Conservation (phyloP, 2,888 invertebrate genomes). For the Phyllotreta striolata region DNA sequence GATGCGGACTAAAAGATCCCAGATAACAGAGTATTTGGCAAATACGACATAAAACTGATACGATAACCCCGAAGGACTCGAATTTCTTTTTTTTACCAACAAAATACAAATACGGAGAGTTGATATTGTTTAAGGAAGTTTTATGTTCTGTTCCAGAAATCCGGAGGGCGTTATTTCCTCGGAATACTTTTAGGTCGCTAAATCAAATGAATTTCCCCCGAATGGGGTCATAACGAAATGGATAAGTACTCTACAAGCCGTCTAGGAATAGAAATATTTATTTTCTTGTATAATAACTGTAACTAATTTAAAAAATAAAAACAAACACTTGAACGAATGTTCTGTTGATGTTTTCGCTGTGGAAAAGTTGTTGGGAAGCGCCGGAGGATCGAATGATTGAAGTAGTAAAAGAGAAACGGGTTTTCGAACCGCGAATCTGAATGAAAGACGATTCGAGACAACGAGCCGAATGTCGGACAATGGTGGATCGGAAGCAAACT, state of each 20-base stretch:
- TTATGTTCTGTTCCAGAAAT: constrained; percentile 7
- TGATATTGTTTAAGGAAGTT: constrained; percentile 21
- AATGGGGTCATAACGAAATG: too few relatives aligned
- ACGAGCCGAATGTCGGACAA: constrained; percentile 22
- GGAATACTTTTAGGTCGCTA: neutral
- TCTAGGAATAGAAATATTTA: too few relatives aligned
- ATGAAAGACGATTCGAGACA: constrained; percentile 29
- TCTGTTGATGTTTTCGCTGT: too few relatives aligned
- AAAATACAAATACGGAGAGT: constrained; percentile 13
- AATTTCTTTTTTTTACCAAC: constrained; percentile 17
- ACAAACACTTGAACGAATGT: too few relatives aligned
- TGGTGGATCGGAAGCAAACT: constrained; percentile 28
- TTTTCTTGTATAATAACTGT: too few relatives aligned
- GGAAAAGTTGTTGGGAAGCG: too few relatives aligned
- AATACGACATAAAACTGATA: constrained; percentile 26
- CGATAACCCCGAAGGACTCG: constrained; percentile 17
- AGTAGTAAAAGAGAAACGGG: too few relatives aligned
- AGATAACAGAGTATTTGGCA: constrained; percentile 21
- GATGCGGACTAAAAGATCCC: constrained; percentile 22
- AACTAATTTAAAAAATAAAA: too few relatives aligned
- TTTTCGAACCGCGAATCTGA: constrained; percentile 12
- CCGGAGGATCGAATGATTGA: too few relatives aligned
- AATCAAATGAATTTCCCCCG: too few relatives aligned
- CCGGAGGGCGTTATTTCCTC: constrained; percentile 6
- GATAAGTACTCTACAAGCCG: too few relatives aligned